phyloP scores from a whole-genome alignment of 2,888 invertebrate genomes.

The Perizoma flavofasciatum region DNA sequence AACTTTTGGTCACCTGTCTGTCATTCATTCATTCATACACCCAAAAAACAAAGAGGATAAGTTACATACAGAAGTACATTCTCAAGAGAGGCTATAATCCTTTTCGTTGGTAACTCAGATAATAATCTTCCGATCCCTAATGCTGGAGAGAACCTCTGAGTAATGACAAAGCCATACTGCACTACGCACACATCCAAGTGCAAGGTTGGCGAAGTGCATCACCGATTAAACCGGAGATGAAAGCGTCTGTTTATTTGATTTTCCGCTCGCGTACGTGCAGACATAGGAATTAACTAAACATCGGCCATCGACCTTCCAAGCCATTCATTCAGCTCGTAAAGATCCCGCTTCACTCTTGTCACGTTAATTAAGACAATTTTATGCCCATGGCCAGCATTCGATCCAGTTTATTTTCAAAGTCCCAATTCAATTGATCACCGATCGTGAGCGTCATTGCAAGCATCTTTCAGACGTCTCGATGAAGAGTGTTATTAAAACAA shows the following conservation, averaged over 20 bases:
- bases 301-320: conserved; percentile 61
- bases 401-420: conserved; percentile 23
- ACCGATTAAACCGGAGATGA: conserved; percentile 77
- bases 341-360: conserved; percentile 44
- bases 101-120: too few species aligned
- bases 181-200: conserved; percentile 64
- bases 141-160: conserved; percentile 60
- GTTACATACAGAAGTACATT: too few species aligned
- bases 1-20: too few species aligned
- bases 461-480: conserved; percentile 43
- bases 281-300: conserved; percentile 63
- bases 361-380: conserved; percentile 43
- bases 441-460: conserved; percentile 6
- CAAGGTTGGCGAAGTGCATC: conserved; percentile 77
- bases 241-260: conserved; percentile 80
- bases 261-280: conserved; percentile 62
- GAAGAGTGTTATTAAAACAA: conserved; percentile 65
- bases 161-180: conserved; percentile 63
- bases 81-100: too few species aligned
- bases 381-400: conserved; percentile 32
- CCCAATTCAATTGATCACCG: conserved; percentile 4
- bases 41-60: too few species aligned
- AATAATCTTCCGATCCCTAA: too few species aligned
- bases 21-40: too few species aligned
- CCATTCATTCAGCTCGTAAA: conserved; percentile 56